Evolutionary conservation across 2,113 vertebrate species (phyloP), one percentile per base, ranked within the genome.

Genomic region (Eulemur macaco): DNA sequence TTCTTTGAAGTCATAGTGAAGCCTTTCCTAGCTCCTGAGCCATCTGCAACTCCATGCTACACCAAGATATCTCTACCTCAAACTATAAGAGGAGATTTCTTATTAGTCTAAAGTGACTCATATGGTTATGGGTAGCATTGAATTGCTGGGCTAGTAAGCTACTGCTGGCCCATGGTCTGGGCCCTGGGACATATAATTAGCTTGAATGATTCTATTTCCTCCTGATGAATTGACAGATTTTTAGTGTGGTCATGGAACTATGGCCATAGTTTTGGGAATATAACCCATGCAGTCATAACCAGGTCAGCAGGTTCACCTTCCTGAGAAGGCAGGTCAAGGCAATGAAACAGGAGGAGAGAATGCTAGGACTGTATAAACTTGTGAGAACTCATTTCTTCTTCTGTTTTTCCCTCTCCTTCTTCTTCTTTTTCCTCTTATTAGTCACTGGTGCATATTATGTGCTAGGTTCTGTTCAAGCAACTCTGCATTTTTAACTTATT

Each of bases 151-250:
- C 13, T 96, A 39, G 8, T n/a, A 87, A 66, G 15, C n/a, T 58
- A 64, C 6, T 34, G 20, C 25, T 69, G 11, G 17, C 0, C 54
- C 10, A 42, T 88, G 0, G 18, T 74, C 68, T 96, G 18, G 31
- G 13, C 23, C 31, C 45, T 34, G 17, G 14, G 6, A 54, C 21
- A 68, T 64, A 66, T 52, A 95, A 77, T 87, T 88, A 74, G 39
- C 37, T 90, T 83, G n/a, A 78, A 76, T 58, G n/a, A 54, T 86
- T 95, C 20, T 80, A 29, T 86, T 95, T 96, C 86, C 56, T 63
- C n/a, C 14, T 73, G 45, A 64, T 76, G 37, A 94, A 76, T 56
- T 87, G 21, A 47, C 6, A 73, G 8, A 5, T 20, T 86, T 93
- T 80, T 20, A 10, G 27, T 94, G 23, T 42, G 4, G 12, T 27